Evolutionary conservation across 2,888 invertebrate genomes (phyloP).

Genomic region (Ceramica pisi): DNA sequence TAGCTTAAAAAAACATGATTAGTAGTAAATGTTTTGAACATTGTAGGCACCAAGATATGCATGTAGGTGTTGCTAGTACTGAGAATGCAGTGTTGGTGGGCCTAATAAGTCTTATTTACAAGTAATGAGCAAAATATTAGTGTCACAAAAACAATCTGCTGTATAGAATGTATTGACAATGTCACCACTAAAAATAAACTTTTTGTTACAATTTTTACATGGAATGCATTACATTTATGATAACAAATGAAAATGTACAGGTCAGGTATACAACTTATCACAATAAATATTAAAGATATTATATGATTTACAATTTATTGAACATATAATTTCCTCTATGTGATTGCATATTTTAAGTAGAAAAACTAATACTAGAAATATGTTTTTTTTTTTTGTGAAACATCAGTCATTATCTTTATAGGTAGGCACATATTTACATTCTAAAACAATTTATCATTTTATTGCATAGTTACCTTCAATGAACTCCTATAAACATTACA

Average conservation of each 20-base stretch:
- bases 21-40: slow-evolving; percentile 31
- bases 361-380: slow-evolving; percentile 65
- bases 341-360: slow-evolving; percentile 56
- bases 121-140: slow-evolving; percentile 49
- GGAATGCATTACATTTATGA: slow-evolving; percentile 59
- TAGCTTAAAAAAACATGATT: slow-evolving; percentile 13
- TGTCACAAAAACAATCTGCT: slow-evolving; percentile 27
- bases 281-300: slow-evolving; percentile 17
- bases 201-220: slow-evolving; percentile 46
- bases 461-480: slow-evolving; percentile 47
- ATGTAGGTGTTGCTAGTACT: slow-evolving; percentile 1
- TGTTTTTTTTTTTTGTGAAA: slow-evolving; percentile 51
- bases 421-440: slow-evolving; percentile 66
- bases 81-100: slow-evolving; percentile 51
- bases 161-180: slow-evolving; percentile 29
- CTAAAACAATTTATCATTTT: slow-evolving; percentile 55
- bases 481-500: slow-evolving; percentile 32
- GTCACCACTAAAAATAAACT: slow-evolving; percentile 19
- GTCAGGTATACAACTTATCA: slow-evolving; percentile 40
- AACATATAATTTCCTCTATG: slow-evolving; percentile 39
- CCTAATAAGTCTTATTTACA: slow-evolving; percentile 48
- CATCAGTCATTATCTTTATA: slow-evolving; percentile 66
- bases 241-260: slow-evolving; percentile 30
- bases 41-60: not conserved
- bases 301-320: slow-evolving; percentile 14